Percentiles rank a stretch among this genome's conserved stretches.
phyloP scores from a whole-genome alignment of 2,888 invertebrate species.

The Ephialtes manifestator region DNA sequence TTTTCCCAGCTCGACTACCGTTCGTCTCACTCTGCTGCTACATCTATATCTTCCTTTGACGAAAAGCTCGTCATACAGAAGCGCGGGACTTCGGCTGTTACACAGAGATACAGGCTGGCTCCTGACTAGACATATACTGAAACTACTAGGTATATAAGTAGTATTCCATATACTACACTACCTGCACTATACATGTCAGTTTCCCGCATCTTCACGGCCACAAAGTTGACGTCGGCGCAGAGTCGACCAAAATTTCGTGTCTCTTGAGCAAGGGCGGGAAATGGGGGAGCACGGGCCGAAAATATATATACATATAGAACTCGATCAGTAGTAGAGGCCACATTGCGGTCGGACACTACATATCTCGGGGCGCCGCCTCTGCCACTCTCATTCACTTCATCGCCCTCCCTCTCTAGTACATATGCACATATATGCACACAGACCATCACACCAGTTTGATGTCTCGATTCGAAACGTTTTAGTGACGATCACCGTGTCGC shows the following conservation, averaged over 20 bases:
- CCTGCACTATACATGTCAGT: background rate
- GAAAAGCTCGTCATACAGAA: conserved; percentile 30
- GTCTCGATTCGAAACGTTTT: conserved; percentile 57
- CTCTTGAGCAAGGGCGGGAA: background rate
- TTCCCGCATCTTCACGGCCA: conserved; percentile 12
- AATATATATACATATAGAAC: conserved; percentile 14
- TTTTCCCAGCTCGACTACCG: background rate
- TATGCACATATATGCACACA: conserved; percentile 2
- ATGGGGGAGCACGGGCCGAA: conserved; percentile 3
- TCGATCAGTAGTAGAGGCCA: conserved; percentile 57
- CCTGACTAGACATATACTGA: background rate
- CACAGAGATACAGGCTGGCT: conserved; percentile 26
- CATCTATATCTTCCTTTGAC: conserved; percentile 13
- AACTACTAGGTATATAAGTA: conserved; percentile 2
- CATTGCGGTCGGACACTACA: conserved; percentile 61
- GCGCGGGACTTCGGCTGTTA: background rate
- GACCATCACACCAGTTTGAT: conserved; percentile 5
- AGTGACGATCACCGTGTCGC: conserved; percentile 39
- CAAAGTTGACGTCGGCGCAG: conserved; percentile 16
- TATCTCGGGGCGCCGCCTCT: conserved; percentile 53
- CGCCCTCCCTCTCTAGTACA: background rate
- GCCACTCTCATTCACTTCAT: conserved; percentile 21
- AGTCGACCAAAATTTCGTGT: conserved; percentile 23
- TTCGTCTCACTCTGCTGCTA: background rate
- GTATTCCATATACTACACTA: background rate